These are phyloP conservation scores for Hephaestus fuliginosus DNA, from an alignment of 2,797 vertebrate genomes.

Conservation along the genomic window DNA sequence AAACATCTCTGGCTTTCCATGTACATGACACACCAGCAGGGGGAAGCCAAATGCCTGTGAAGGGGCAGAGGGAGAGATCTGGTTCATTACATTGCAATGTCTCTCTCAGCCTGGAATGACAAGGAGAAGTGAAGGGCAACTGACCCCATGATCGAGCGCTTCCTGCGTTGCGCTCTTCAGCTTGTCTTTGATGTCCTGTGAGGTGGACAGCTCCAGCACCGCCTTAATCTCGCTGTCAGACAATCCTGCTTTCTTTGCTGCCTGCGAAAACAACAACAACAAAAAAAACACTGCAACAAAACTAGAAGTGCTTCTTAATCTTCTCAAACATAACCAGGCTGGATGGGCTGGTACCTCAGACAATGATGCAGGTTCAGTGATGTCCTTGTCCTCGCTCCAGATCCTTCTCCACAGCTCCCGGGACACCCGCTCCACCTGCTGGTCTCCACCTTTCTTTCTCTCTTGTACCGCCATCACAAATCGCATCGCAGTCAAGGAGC, in stretches of 20 bases:
- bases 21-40: constrained; percentile 86
- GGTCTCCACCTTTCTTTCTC: constrained; percentile 70
- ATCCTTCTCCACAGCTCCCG: constrained; percentile 93
- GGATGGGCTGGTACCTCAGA: constrained; percentile 71
- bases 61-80: neutral
- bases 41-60: constrained; percentile 93
- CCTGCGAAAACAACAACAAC: constrained; percentile 76
- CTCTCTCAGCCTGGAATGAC: neutral
- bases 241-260: constrained; percentile 89
- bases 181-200: constrained; percentile 88
- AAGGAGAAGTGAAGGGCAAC: constrained; percentile 43
- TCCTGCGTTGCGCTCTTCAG: constrained; percentile 87
- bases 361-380: constrained; percentile 84
- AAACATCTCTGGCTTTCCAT: constrained; percentile 86
- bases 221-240: constrained; percentile 80
- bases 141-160: constrained; percentile 89
- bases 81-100: neutral
- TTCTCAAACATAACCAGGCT: neutral
- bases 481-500: constrained; percentile 90
- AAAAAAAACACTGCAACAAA: neutral
- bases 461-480: constrained; percentile 89
- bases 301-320: neutral
- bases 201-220: constrained; percentile 77
- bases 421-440: constrained; percentile 88
- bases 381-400: constrained; percentile 92